phyloP scores from a whole-genome alignment of 2,888 invertebrate species.

The Glyphotaelius pellucidus region DNA sequence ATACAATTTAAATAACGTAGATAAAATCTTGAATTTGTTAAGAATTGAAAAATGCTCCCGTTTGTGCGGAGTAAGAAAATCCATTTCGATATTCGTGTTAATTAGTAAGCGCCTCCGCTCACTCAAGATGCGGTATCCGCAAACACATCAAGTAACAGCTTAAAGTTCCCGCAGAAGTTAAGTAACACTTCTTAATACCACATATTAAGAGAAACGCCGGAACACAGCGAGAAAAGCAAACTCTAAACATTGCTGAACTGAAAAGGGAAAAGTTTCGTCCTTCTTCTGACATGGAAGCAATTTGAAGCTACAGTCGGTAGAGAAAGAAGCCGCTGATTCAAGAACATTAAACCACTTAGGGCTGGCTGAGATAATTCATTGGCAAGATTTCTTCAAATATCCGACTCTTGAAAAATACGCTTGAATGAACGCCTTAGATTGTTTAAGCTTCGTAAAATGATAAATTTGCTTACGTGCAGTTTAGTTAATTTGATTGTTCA shows the following conservation, averaged over 20 bases:
- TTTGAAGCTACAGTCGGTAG: neutral
- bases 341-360: neutral
- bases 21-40: neutral
- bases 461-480: neutral
- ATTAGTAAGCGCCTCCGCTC: neutral
- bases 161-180: constrained; percentile 27
- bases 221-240: constrained; percentile 26
- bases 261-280: constrained; percentile 35
- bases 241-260: constrained; percentile 41
- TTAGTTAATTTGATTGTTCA: neutral
- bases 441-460: neutral
- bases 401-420: neutral
- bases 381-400: neutral
- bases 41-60: neutral
- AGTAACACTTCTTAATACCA: constrained; percentile 26
- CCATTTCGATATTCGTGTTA: neutral
- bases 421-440: neutral
- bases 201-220: constrained; percentile 30
- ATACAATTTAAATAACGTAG: neutral
- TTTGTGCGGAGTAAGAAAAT: neutral
- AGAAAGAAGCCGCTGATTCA: neutral
- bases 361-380: neutral
- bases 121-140: constrained; percentile 21
- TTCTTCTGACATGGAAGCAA: constrained; percentile 32
- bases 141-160: constrained; percentile 38